phyloP scores from a whole-genome alignment of 2,888 invertebrate genomes.

The Dicycla oo region DNA sequence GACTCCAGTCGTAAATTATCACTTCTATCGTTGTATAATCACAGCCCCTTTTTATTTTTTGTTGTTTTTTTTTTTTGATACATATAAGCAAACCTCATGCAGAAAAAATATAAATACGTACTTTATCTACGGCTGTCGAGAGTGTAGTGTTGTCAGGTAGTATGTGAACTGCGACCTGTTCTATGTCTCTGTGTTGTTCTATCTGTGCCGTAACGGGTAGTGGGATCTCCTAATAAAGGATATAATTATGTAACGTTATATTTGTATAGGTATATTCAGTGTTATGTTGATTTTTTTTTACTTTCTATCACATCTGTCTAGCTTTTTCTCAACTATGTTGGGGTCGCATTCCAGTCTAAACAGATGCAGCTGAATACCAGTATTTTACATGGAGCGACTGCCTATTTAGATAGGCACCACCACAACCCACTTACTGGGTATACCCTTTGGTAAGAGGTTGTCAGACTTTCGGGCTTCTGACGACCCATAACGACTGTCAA shows the following conservation, averaged over 20 bases:
- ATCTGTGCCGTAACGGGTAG: slow-evolving; percentile 31
- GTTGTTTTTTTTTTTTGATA: not conserved
- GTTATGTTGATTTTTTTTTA: not conserved
- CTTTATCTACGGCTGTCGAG: slow-evolving; percentile 25
- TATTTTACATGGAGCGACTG: too few species aligned
- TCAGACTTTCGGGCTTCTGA: too few species aligned
- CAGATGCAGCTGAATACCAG: too few species aligned
- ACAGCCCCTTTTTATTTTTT: too few species aligned
- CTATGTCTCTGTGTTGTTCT: slow-evolving; percentile 31
- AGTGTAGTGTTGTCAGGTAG: slow-evolving; percentile 29
- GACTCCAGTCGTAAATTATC: not conserved
- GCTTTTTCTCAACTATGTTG: too few species aligned
- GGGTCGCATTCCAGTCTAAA: too few species aligned
- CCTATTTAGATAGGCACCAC: too few species aligned
- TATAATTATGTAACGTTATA: not conserved
- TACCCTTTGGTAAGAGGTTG: too few species aligned
- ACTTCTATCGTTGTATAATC: not conserved
- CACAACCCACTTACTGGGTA: too few species aligned
- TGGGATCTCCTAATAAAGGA: slow-evolving; percentile 50
- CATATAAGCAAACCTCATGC: not conserved
- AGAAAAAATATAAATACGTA: slow-evolving; percentile 31
- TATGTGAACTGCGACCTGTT: slow-evolving; percentile 24
- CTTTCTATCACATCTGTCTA: too few species aligned
- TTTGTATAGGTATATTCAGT: not conserved
- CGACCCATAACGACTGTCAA: too few species aligned